Percentiles rank a stretch among this genome's conserved stretches.
Evolutionary conservation across 2,113 vertebrate genomes (phyloP).

Genomic region (Brachyhypopomus occidentalis): DNA sequence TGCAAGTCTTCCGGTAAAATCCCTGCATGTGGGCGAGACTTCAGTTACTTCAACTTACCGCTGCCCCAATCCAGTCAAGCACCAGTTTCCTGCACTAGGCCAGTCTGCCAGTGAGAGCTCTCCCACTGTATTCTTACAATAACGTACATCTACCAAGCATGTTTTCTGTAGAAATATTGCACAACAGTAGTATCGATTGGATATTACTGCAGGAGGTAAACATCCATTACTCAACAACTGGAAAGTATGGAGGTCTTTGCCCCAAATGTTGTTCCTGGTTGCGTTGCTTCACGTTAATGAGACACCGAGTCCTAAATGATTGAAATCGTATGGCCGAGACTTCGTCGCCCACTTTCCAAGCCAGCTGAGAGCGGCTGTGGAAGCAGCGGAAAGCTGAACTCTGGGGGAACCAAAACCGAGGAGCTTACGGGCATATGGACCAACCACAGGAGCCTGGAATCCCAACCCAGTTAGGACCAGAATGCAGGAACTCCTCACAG

Average conservation of each 20-base stretch:
- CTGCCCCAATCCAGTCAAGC: background rate
- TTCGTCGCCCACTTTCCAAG: conserved; percentile 16
- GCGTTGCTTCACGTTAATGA: background rate
- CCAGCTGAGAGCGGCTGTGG: background rate
- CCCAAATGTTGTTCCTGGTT: background rate
- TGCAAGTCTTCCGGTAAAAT: background rate
- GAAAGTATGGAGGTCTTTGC: background rate
- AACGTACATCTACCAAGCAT: background rate
- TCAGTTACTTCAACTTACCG: background rate
- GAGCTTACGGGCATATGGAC: background rate
- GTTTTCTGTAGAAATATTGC: too few relatives aligned
- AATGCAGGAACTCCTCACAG: background rate
- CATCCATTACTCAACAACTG: background rate
- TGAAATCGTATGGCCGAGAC: conserved; percentile 19
- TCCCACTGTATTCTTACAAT: background rate
- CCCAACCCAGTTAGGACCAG: background rate
- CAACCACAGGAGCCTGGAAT: too few relatives aligned
- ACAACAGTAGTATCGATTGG: background rate
- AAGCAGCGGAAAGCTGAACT: background rate
- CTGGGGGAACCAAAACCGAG: background rate
- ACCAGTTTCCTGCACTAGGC: background rate
- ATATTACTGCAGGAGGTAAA: background rate
- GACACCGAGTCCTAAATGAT: conserved; percentile 32
- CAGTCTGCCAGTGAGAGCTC: background rate
- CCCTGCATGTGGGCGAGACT: background rate